Evolutionary conservation across 2,797 vertebrate species (phyloP), one percentile per base, ranked within the genome.

Genomic region (Gallirallus australis): DNA sequence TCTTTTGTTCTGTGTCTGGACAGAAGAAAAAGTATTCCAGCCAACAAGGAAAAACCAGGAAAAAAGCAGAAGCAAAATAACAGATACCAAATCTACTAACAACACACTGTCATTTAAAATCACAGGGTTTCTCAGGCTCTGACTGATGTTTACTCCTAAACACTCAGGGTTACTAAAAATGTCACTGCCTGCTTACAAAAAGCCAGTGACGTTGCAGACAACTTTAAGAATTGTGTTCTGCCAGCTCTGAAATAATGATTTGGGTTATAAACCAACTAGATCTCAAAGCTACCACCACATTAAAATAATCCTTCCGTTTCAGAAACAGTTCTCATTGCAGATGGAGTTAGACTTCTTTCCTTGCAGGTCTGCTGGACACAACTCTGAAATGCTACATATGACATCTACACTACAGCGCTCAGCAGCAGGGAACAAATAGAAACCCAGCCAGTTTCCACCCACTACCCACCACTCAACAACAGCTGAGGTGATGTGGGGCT

Each of bases 401-500:
- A 61, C 57, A 30, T 10, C 68, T 27, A 8, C 16, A 30, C 84
- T 28, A n/a, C 63, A 82, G 28, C 2, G 2, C 68, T 21, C 23
- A 47, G 79, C 66, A 90, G 82, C 59, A 69, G 66, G 7, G 53
- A 30, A 17, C 3, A 3, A 39, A 48, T 3, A 19, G 10, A 71
- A 16, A n/a, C 19, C 19, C 25, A 15, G 42, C 23, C 39, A 20
- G 40, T 33, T 80, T 25, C 56, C 53, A 84, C 65, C 77, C 17
- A 3, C 84, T 31, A 47, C 54, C 40, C 50, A 75, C 14, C 17
- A 30, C 63, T 35, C 25, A 4, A 17, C 39, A 65, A 42, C 40
- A 31, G 35, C 3, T 4, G 0, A 73, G 42, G 35, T 27, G 56
- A 66, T 11, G 13, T 0, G 0, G 57, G 78, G 45, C 57, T 69